These are phyloP conservation scores for Artibeus jamaicensis DNA, from an alignment of 2,797 vertebrate species.

Conservation along the genomic window DNA sequence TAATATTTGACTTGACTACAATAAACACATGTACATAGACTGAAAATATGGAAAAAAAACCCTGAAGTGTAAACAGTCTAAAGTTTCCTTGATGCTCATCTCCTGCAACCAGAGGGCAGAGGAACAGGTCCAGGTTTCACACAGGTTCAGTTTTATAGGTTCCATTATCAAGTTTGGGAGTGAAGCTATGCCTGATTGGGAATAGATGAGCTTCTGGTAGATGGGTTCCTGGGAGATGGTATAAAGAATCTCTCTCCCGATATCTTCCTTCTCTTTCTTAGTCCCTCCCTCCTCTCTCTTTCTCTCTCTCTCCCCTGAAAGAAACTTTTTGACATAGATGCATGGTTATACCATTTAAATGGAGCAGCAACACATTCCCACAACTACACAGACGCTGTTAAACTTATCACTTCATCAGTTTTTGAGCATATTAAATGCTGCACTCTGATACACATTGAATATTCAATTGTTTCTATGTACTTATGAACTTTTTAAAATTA, in stretches of 20 bases:
- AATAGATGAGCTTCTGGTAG: not conserved
- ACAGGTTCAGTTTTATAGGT: not conserved
- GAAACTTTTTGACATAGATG: not conserved
- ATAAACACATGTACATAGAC: not conserved
- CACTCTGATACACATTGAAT: not conserved
- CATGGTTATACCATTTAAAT: not conserved
- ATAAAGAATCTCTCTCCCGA: not conserved
- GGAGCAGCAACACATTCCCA: not conserved
- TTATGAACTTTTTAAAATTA: not conserved
- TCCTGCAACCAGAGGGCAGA: not conserved
- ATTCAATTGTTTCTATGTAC: not conserved
- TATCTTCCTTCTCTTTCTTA: not conserved
- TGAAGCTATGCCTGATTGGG: not conserved
- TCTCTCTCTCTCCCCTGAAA: accelerated
- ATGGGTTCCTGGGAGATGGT: not conserved
- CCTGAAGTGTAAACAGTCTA: not conserved
- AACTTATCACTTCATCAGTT: not conserved
- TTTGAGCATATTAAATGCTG: not conserved
- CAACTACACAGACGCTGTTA: not conserved
- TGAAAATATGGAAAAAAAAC: not conserved
- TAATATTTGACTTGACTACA: not conserved
- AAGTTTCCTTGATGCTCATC: not conserved
- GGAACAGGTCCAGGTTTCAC: not conserved
- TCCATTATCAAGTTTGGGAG: not conserved
- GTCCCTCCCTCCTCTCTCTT: not conserved